These are phyloP conservation scores for Melipona beecheii DNA, from an alignment of 2,888 invertebrate species.

Conservation along the genomic window DNA sequence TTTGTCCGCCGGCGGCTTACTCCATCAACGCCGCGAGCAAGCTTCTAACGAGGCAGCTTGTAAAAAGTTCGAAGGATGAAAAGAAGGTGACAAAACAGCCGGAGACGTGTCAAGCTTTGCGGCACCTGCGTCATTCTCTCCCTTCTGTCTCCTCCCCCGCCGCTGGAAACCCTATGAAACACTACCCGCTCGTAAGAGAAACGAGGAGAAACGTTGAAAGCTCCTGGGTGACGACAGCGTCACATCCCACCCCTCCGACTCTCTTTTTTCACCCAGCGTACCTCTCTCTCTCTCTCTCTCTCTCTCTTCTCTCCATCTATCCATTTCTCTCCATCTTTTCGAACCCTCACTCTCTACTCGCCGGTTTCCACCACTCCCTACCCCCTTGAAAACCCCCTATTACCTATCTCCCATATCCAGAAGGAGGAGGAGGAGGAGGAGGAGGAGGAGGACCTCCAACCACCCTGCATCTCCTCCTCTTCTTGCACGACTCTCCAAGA, in stretches of 20 bases:
- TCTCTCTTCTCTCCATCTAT: conserved; percentile 39
- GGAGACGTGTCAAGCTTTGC: conserved; percentile 79
- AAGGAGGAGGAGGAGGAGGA: neutral
- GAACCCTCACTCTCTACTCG: conserved; percentile 25
- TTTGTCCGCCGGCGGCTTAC: conserved; percentile 66
- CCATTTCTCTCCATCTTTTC: conserved; percentile 55
- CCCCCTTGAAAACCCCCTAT: conserved; percentile 28
- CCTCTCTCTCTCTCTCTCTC: conserved; percentile 47
- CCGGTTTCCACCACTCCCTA: conserved; percentile 9
- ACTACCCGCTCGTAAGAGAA: neutral
- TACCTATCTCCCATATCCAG: conserved; percentile 53
- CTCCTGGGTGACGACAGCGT: conserved; percentile 55
- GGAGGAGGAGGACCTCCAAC: conserved; percentile 10
- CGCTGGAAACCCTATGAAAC: neutral
- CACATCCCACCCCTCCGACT: conserved; percentile 23
- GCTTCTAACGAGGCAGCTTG: conserved; percentile 69
- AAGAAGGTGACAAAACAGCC: conserved; percentile 74
- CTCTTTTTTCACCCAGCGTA: conserved; percentile 33
- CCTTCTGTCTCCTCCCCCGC: conserved; percentile 3
- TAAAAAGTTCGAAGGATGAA: conserved; percentile 71
- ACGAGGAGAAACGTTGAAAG: conserved; percentile 23
- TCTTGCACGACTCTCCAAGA: neutral
- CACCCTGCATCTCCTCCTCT: conserved; percentile 10
- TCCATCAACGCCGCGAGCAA: conserved; percentile 69
- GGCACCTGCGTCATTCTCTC: conserved; percentile 76